Evolutionary conservation across 2,113 vertebrate species (phyloP).

Genomic region (Perca schrenkii): DNA sequence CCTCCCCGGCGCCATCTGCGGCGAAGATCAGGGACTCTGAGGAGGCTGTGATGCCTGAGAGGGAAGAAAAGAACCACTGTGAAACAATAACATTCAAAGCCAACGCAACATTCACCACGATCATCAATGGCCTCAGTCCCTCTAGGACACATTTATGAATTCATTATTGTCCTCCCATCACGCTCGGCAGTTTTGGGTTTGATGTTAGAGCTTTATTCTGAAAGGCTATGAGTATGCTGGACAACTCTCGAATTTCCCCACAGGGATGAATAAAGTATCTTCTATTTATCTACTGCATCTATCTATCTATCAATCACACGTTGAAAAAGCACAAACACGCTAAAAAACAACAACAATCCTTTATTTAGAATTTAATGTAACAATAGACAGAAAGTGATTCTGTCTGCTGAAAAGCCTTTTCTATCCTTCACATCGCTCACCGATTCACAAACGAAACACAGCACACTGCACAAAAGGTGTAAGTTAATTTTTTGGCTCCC

Average conservation of each 20-base stretch:
- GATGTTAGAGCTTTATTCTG: slow-evolving; percentile 24
- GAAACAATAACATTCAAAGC: slow-evolving; percentile 5
- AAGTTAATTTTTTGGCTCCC: slow-evolving; percentile 43
- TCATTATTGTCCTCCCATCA: slow-evolving; percentile 11
- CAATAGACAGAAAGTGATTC: slow-evolving; percentile 12
- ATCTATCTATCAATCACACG: neutral
- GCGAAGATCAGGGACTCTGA: slow-evolving; percentile 93
- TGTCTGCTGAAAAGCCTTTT: slow-evolving; percentile 13
- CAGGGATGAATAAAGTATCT: too few species aligned
- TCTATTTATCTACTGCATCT: too few species aligned
- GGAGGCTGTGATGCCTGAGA: slow-evolving; percentile 90
- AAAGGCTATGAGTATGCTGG: neutral
- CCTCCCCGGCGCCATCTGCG: slow-evolving; percentile 92
- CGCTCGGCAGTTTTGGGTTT: neutral
- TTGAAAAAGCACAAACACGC: neutral
- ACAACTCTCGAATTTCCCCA: neutral
- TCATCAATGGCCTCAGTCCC: neutral
- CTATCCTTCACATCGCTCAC: slow-evolving; percentile 15
- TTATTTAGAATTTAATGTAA: neutral
- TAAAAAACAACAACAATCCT: neutral
- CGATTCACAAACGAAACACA: slow-evolving; percentile 22
- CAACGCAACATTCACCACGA: slow-evolving; percentile 13
- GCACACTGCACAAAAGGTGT: slow-evolving; percentile 37
- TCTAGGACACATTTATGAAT: slow-evolving; percentile 22
- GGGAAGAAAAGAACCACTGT: neutral